These are phyloP conservation scores for Nineta flava DNA, from an alignment of 2,888 invertebrate species.

Conservation along the genomic window DNA sequence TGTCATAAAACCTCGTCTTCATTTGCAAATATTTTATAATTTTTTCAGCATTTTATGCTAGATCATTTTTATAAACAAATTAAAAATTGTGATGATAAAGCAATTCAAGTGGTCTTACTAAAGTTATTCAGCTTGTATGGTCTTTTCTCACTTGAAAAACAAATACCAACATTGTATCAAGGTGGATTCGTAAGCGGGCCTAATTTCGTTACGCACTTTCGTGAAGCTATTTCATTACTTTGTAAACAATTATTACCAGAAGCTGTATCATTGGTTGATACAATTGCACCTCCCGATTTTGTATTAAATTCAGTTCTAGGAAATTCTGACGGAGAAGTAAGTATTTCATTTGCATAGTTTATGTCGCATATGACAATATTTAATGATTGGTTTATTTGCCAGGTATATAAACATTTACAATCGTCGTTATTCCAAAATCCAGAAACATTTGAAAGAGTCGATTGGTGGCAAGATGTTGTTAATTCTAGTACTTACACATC, in stretches of 20 bases:
- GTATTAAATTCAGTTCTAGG: slow-evolving; percentile 76
- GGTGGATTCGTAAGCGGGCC: slow-evolving; percentile 41
- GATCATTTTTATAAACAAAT: slow-evolving; percentile 33
- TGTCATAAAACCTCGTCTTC: background rate
- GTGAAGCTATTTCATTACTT: slow-evolving; percentile 46
- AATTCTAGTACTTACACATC: slow-evolving; percentile 30
- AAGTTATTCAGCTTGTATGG: slow-evolving; percentile 49
- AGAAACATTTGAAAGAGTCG: slow-evolving; percentile 45
- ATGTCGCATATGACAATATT: background rate
- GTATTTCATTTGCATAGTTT: slow-evolving; percentile 3
- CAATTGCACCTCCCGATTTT: slow-evolving; percentile 76
- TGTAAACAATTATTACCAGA: slow-evolving; percentile 51
- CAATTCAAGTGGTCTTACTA: slow-evolving; percentile 36
- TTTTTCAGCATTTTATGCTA: slow-evolving; percentile 35
- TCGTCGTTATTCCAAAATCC: slow-evolving; percentile 43
- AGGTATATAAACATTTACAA: slow-evolving; percentile 63
- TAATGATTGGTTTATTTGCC: slow-evolving; percentile 15
- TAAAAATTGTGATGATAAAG: slow-evolving; percentile 27
- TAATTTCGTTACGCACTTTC: slow-evolving; percentile 39
- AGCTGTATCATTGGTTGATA: slow-evolving; percentile 62
- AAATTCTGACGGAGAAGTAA: slow-evolving; percentile 68
- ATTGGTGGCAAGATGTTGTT: slow-evolving; percentile 66
- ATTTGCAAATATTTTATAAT: background rate
- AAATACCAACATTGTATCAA: slow-evolving; percentile 57
- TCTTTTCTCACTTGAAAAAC: slow-evolving; percentile 55